Evolutionary conservation across 2,888 invertebrate genomes (phyloP).

Genomic region (Ctena decussata): DNA sequence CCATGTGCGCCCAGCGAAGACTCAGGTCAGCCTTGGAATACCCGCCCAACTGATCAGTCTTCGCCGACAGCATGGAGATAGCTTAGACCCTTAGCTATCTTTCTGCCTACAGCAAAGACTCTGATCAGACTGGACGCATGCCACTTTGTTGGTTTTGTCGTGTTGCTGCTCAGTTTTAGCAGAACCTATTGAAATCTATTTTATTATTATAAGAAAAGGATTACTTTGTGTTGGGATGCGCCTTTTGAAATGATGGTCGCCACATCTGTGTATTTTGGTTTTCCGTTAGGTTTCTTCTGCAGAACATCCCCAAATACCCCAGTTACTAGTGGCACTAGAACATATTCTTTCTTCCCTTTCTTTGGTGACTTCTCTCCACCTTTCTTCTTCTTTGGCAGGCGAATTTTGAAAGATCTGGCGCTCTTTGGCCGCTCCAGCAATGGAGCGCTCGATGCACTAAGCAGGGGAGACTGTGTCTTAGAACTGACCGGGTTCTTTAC

Average conservation of each 20-base stretch:
- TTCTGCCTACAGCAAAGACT: too few species aligned
- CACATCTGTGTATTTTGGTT: slow-evolving; percentile 8
- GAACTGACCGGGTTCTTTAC: background rate
- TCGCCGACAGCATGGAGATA: too few species aligned
- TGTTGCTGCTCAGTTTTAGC: too few species aligned
- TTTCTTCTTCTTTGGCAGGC: background rate
- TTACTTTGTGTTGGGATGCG: background rate
- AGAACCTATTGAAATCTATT: too few species aligned
- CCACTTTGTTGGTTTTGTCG: too few species aligned
- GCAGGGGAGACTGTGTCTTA: background rate
- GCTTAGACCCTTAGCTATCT: too few species aligned
- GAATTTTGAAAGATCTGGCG: too few species aligned
- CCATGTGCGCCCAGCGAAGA: too few species aligned
- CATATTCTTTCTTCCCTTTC: background rate
- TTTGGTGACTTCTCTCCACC: background rate
- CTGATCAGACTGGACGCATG: too few species aligned
- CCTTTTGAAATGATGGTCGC: background rate
- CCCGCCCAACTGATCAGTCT: too few species aligned
- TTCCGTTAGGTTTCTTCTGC: background rate
- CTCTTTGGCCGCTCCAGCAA: background rate
- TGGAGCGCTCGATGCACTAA: background rate
- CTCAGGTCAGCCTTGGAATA: too few species aligned
- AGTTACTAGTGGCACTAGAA: background rate
- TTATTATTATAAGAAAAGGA: too few species aligned
- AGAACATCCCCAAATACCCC: background rate